These are phyloP conservation scores for Suillia variegata DNA, from an alignment of 2,888 invertebrate genomes.

Conservation along the genomic window DNA sequence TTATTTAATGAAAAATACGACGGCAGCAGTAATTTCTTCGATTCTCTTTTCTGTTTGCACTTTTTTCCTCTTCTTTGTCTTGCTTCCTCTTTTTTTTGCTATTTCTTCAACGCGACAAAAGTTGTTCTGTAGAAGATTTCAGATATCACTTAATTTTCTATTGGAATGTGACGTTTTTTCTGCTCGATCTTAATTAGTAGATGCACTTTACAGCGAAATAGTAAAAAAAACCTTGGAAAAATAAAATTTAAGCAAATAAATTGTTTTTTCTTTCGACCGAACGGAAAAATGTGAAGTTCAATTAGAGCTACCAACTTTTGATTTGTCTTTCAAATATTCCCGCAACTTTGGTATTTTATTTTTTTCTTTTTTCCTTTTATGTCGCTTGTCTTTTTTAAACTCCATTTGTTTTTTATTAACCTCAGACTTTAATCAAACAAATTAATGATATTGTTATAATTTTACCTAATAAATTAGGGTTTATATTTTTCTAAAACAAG, in stretches of 20 bases:
- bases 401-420: too few species aligned
- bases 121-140: constrained; percentile 3
- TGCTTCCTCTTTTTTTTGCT: constrained; percentile 23
- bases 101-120: constrained; percentile 38
- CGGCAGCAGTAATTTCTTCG: too few species aligned
- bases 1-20: too few species aligned
- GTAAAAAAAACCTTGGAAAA: not conserved
- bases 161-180: constrained; percentile 22
- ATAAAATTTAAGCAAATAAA: constrained; percentile 30
- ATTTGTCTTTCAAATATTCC: too few species aligned
- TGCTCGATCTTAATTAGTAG: constrained; percentile 4
- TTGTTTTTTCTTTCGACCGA: constrained; percentile 21
- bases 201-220: too few species aligned
- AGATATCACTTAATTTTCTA: constrained; percentile 21
- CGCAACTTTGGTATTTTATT: too few species aligned
- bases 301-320: not conserved
- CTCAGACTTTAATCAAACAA: too few species aligned
- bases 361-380: too few species aligned
- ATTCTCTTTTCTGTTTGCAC: not conserved
- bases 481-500: too few species aligned
- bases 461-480: too few species aligned
- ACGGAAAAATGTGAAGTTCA: not conserved
- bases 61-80: constrained; percentile 28
- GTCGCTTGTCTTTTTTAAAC: too few species aligned
- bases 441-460: too few species aligned